A percentile compares a stretch with the other conserved stretches of the same genome.
phyloP scores from a whole-genome alignment of 2,797 vertebrate species.

The Dryobates pubescens region DNA sequence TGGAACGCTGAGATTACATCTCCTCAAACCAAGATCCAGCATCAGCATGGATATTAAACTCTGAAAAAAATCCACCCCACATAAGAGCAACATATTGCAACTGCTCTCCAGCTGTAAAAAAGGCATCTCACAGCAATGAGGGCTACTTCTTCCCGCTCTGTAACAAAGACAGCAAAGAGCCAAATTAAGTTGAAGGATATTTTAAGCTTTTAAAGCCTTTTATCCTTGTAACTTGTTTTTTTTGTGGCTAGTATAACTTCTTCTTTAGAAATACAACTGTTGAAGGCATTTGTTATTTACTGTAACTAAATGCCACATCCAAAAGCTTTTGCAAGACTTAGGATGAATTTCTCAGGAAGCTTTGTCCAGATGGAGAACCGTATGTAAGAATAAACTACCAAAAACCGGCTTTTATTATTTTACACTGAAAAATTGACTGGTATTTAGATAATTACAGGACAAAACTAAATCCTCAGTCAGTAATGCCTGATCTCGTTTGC shows the following conservation, averaged over 20 bases:
- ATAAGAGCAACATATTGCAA: background rate
- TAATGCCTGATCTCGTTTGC: background rate
- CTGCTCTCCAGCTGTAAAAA: background rate
- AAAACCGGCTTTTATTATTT: background rate
- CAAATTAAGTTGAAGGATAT: background rate
- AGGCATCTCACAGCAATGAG: background rate
- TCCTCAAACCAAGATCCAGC: background rate
- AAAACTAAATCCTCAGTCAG: background rate
- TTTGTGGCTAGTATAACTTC: background rate
- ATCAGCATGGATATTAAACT: background rate
- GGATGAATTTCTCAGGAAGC: background rate
- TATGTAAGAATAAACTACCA: background rate
- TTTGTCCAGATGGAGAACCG: background rate
- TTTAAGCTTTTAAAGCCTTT: background rate
- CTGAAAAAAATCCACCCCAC: background rate
- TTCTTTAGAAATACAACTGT: background rate
- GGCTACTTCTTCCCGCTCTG: background rate
- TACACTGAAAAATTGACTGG: background rate
- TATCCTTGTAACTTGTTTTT: background rate
- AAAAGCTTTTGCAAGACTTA: background rate
- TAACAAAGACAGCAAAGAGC: background rate
- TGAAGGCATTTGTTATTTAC: background rate
- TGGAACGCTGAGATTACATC: background rate
- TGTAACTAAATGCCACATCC: background rate
- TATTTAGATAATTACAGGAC: background rate